These are phyloP conservation scores for Crematogaster levior DNA, from an alignment of 2,888 invertebrate genomes.

Conservation along the genomic window DNA sequence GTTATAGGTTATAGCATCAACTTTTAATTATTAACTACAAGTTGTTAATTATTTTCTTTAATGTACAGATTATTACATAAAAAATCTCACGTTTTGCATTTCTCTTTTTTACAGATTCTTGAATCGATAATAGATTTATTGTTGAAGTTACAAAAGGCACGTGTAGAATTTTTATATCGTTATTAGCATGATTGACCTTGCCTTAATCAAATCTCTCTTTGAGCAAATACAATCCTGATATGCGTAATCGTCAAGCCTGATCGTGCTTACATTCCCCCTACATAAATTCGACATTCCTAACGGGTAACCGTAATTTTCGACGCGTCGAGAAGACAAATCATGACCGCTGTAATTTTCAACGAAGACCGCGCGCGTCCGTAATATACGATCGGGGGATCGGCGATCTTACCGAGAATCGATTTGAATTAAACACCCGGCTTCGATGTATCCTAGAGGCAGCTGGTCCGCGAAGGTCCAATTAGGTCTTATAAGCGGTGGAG, in stretches of 20 bases:
- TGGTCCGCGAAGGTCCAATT: conserved; percentile 72
- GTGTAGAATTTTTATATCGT: background rate
- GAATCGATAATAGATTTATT: background rate
- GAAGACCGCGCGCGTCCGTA: conserved; percentile 58
- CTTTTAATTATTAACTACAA: background rate
- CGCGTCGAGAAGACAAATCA: conserved; percentile 74
- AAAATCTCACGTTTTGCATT: background rate
- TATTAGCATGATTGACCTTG: background rate
- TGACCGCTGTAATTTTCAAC: conserved; percentile 67
- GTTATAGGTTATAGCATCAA: background rate
- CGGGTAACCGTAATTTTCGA: conserved; percentile 23
- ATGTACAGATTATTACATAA: background rate
- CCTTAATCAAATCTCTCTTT: background rate
- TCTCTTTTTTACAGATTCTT: background rate
- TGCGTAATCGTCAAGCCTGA: conserved; percentile 6
- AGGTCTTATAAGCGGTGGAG: conserved; percentile 64
- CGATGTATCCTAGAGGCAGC: conserved; percentile 60
- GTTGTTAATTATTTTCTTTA: conserved; percentile 22
- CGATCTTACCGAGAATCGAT: conserved; percentile 72
- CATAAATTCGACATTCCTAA: conserved; percentile 52
- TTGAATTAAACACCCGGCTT: conserved; percentile 68
- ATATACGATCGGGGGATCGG: conserved; percentile 65
- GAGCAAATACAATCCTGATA: background rate
- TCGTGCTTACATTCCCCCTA: no score
- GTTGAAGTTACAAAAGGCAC: background rate